Conservation (phyloP, 1,140 invertebrate genomes). For the Dinoponera quadriceps region DNA sequence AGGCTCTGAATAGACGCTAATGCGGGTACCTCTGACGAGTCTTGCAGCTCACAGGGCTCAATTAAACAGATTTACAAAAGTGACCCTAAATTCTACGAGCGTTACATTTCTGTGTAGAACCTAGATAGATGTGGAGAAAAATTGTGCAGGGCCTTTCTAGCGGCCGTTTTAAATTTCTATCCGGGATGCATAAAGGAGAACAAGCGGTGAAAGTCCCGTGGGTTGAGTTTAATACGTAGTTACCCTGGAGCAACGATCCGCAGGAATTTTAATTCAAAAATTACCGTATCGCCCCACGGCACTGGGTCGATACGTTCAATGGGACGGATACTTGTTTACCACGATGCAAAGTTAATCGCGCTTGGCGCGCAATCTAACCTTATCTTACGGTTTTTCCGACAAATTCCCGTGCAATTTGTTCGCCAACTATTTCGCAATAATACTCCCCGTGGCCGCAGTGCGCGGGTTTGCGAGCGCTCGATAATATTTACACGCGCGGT, state of each 20-base stretch:
- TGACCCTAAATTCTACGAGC: too few relatives aligned
- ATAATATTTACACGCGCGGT: constrained; percentile 55
- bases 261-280: constrained; percentile 36
- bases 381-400: constrained; percentile 43
- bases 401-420: constrained; percentile 50
- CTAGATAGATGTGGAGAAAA: too few relatives aligned
- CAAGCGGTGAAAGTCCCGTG: background rate
- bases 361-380: constrained; percentile 5
- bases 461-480: constrained; percentile 26
- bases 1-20: too few relatives aligned
- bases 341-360: constrained; percentile 42
- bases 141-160: too few relatives aligned
- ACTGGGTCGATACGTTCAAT: constrained; percentile 25
- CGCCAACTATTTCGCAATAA: constrained; percentile 56
- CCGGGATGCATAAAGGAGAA: too few relatives aligned
- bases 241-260: background rate
- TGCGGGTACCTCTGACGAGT: too few relatives aligned
- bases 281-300: background rate
- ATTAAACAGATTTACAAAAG: too few relatives aligned
- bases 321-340: constrained; percentile 30
- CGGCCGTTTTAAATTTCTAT: too few relatives aligned
- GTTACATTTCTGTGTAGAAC: too few relatives aligned
- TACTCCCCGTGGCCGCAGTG: background rate
- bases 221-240: background rate
- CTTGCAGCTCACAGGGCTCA: too few relatives aligned